Percentiles rank a stretch among this genome's conserved stretches.
Conservation (phyloP, 2,113 vertebrate genomes). For the Sylvilagus bachmani region DNA sequence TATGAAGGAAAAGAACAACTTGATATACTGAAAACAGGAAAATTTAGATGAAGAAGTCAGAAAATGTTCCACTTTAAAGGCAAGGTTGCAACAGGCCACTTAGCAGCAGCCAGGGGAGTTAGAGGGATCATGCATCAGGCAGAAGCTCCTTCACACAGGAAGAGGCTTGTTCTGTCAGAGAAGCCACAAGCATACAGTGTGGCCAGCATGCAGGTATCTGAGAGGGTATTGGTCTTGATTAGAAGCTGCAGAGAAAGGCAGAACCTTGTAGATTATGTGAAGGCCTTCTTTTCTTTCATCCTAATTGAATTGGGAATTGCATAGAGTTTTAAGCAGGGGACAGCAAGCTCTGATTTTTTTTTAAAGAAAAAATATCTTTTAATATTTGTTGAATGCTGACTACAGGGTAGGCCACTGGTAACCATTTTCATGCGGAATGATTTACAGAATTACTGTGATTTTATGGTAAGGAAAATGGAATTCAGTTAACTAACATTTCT, state of each 20-base stretch:
- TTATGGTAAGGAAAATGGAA: constrained; percentile 8
- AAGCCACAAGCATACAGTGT: not conserved
- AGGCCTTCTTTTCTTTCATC: constrained; percentile 1
- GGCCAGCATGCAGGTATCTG: not conserved
- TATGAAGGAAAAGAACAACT: not conserved
- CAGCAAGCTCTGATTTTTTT: not conserved
- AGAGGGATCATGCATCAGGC: not conserved
- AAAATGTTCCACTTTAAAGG: not conserved
- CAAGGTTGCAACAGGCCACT: not conserved
- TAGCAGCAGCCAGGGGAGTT: not conserved
- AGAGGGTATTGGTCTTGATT: not conserved
- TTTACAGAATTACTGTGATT: constrained; percentile 42
- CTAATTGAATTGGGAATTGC: not conserved
- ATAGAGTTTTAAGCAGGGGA: not conserved
- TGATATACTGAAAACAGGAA: not conserved
- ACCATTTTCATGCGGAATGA: constrained; percentile 18
- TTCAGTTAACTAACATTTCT: constrained; percentile 44
- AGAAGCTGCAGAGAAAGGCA: not conserved
- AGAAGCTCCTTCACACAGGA: not conserved
- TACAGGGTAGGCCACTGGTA: not conserved
- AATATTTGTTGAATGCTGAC: constrained; percentile 10
- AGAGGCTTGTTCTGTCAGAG: not conserved
- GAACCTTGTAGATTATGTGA: not conserved
- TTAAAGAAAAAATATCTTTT: not conserved
- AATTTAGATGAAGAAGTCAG: not conserved